Conservation (phyloP, 2,888 invertebrate species). For the Erebia epiphron region DNA sequence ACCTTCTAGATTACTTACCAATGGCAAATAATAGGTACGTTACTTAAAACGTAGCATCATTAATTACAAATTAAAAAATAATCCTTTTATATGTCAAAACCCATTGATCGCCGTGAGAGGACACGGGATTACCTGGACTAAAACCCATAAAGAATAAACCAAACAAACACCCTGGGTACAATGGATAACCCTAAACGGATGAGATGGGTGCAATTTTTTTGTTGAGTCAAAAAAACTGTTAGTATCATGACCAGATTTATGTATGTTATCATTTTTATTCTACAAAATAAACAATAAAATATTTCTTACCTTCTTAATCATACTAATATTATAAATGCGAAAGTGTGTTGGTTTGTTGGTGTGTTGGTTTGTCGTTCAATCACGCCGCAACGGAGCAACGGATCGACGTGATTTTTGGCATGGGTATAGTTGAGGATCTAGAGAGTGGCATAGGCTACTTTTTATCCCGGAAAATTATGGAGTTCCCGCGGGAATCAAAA, state of each 20-base stretch:
- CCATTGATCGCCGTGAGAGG: constrained; percentile 68
- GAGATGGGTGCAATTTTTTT: constrained; percentile 48
- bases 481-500: too few species aligned
- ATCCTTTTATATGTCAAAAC: constrained; percentile 79
- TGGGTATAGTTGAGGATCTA: too few species aligned
- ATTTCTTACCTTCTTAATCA: too few species aligned
- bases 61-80: constrained; percentile 81
- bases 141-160: constrained; percentile 69
- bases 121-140: constrained; percentile 78
- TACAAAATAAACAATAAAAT: too few species aligned
- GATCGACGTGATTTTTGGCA: too few species aligned
- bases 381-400: too few species aligned
- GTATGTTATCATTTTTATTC: not conserved
- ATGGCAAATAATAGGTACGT: constrained; percentile 42
- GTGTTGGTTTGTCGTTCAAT: too few species aligned
- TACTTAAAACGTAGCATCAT: constrained; percentile 61
- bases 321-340: too few species aligned
- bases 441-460: too few species aligned
- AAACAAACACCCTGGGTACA: constrained; percentile 63
- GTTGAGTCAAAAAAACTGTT: not conserved
- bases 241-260: constrained; percentile 8
- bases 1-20: not conserved
- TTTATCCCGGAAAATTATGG: too few species aligned
- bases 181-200: constrained; percentile 60
- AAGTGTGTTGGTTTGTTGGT: too few species aligned